Conservation (phyloP, 1,140 invertebrate genomes). For the Drosophila asahinai region DNA sequence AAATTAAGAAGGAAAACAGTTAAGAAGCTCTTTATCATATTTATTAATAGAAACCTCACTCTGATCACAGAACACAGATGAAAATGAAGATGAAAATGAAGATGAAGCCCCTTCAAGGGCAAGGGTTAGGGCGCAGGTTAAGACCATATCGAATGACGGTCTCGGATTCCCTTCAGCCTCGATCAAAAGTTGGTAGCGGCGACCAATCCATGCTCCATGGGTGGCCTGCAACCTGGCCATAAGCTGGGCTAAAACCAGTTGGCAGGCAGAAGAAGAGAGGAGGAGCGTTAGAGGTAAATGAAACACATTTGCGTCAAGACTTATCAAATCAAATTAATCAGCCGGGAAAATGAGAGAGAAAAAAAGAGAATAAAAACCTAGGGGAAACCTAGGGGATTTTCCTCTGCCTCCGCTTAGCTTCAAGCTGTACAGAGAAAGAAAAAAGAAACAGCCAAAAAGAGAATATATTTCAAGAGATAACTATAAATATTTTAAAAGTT, state of each 20-base stretch:
- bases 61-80: no score
- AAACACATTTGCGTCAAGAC: conserved; percentile 69
- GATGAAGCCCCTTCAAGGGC: conserved; percentile 3
- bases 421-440: background rate
- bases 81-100: no score
- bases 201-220: background rate
- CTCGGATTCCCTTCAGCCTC: background rate
- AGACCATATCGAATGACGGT: conserved; percentile 11
- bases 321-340: conserved; percentile 76
- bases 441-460: no score
- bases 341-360: conserved; percentile 1
- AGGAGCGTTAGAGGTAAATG: conserved; percentile 44
- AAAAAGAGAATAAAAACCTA: background rate
- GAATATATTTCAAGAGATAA: no score
- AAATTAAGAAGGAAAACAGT: no score
- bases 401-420: background rate
- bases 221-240: background rate
- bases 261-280: background rate
- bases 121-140: conserved; percentile 4
- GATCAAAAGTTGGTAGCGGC: conserved; percentile 14
- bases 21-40: background rate
- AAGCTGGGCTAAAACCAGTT: background rate
- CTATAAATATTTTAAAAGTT: no score
- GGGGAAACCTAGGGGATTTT: background rate
- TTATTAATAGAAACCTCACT: conserved; percentile 3